Conservation (phyloP, 2,113 vertebrate species). For the Catharus bicknelli region DNA sequence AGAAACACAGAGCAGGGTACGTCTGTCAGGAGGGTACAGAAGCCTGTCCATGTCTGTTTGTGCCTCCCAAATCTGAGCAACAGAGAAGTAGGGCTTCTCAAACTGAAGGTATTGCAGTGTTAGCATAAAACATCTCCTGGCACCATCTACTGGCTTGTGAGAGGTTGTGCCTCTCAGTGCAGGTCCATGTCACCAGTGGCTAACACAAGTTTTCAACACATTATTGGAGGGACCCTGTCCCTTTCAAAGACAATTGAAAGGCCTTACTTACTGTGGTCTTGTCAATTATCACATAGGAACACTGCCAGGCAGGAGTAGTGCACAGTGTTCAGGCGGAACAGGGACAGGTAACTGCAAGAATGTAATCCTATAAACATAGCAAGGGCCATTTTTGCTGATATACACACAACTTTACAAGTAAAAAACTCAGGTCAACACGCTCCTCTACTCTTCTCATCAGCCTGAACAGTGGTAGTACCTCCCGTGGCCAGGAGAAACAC, state of each 20-base stretch:
- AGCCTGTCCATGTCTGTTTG: neutral
- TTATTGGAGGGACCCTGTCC: neutral
- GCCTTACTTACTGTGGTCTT: neutral
- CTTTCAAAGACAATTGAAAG: neutral
- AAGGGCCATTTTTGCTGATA: neutral
- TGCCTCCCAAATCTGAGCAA: neutral
- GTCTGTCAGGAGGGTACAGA: neutral
- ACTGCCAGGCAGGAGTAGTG: neutral
- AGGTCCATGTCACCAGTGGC: neutral
- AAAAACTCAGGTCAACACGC: neutral
- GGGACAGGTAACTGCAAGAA: accelerated
- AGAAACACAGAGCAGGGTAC: neutral
- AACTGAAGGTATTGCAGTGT: neutral
- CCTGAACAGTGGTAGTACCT: neutral
- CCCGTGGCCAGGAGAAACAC: neutral
- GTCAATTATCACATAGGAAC: neutral
- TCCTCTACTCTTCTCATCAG: neutral
- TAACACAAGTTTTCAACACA: neutral
- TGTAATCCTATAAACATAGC: neutral
- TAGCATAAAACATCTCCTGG: neutral
- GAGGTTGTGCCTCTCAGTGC: neutral
- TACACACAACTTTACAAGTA: neutral
- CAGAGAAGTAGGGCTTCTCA: neutral
- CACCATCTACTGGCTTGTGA: conserved; percentile 45
- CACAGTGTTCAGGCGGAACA: neutral